These are phyloP conservation scores for Datnioides undecimradiatus DNA, from an alignment of 2,113 vertebrate genomes.

Conservation along the genomic window DNA sequence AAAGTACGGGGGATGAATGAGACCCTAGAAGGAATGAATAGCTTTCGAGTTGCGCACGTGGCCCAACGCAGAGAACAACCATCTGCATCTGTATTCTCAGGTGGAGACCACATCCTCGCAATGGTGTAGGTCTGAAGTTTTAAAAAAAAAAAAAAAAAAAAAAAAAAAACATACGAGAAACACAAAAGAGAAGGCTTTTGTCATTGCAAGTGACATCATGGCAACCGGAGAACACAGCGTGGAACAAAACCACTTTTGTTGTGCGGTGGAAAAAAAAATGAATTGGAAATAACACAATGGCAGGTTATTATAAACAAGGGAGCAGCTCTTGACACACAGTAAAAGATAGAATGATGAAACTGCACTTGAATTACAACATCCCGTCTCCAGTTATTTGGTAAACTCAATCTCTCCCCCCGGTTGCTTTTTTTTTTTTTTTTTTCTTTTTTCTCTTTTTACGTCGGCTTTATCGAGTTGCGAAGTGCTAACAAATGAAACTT, in stretches of 20 bases:
- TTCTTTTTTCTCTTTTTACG: neutral
- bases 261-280: conserved; percentile 26
- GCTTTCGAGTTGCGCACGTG: conserved; percentile 47
- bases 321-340: conserved; percentile 56
- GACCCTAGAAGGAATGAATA: conserved; percentile 50
- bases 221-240: conserved; percentile 25
- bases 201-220: conserved; percentile 52
- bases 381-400: conserved; percentile 59
- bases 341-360: conserved; percentile 65
- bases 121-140: neutral
- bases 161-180: neutral
- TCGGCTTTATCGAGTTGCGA: conserved; percentile 56
- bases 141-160: neutral
- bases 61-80: conserved; percentile 4
- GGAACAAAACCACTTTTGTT: conserved; percentile 62
- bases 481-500: conserved; percentile 65
- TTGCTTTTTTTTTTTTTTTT: neutral
- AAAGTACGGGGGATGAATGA: conserved; percentile 61
- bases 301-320: conserved; percentile 73
- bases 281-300: conserved; percentile 72
- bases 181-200: conserved; percentile 57
- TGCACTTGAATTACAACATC: conserved; percentile 64
- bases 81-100: conserved; percentile 63
- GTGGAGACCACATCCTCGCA: conserved; percentile 26
- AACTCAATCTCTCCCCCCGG: conserved; percentile 44